phyloP scores from a whole-genome alignment of 2,797 vertebrate species.

The Otolemur crassicaudatus region DNA sequence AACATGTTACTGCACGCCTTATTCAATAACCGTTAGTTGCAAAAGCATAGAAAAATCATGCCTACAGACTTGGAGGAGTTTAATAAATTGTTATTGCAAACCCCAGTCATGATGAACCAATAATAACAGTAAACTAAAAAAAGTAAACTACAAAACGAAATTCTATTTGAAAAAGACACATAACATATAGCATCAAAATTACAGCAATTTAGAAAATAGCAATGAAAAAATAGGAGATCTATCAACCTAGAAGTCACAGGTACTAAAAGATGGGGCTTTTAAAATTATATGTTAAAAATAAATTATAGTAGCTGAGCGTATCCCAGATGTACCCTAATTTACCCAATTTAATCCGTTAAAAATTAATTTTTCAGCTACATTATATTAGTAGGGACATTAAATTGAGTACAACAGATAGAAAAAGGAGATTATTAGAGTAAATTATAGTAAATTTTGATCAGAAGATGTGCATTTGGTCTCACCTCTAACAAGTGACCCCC shows the following conservation, averaged over 20 bases:
- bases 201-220: constrained; percentile 53
- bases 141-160: constrained; percentile 30
- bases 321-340: not conserved
- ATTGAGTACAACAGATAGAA: not conserved
- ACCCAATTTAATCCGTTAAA: not conserved
- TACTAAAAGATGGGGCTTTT: constrained; percentile 31
- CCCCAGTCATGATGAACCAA: constrained; percentile 24
- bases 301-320: not conserved
- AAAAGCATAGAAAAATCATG: constrained; percentile 37
- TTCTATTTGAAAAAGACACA: constrained; percentile 59
- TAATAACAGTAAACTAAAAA: constrained; percentile 39
- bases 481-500: not conserved
- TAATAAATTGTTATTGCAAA: constrained; percentile 64
- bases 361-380: not conserved
- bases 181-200: constrained; percentile 16
- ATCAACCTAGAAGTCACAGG: not conserved
- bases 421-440: not conserved
- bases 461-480: not conserved
- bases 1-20: constrained; percentile 48
- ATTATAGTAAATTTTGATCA: not conserved
- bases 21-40: constrained; percentile 57
- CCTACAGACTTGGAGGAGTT: constrained; percentile 38
- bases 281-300: constrained; percentile 36
- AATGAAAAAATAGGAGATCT: constrained; percentile 2
- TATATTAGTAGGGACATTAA: not conserved